Base-by-base conservation (phyloP, 2,888 invertebrate genomes). In the Spatulosminthurus flaviceps region DNA sequence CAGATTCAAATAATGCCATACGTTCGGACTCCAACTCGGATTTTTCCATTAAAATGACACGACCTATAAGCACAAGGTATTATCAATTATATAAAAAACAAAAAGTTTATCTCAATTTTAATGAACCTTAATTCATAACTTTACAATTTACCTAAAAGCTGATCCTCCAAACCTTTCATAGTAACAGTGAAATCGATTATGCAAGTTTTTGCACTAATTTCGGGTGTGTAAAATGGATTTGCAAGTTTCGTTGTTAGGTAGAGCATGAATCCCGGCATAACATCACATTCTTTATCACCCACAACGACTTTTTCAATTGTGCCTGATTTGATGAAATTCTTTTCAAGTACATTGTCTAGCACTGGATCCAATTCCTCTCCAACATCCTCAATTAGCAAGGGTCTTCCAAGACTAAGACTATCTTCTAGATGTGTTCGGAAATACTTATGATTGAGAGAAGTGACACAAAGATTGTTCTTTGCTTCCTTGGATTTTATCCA, bases 171-270 rank as follows among this genome's bases (percentile, higher is more conserved):
- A 13, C 98, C 97, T 86, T 94, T 92, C 94, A 96, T 96, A 1
- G 98, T 98, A 0, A 98, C 98, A 0, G 98, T 98, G 87, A 98
- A 98, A 87, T 98, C 97, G 85, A 98, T 97, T 78, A 98, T 96
- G 0, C 97, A 95, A 0, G 97, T 97, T 87, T 96, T 96, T 0
- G 98, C 97, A 86, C 96, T 95, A 83, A 98, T 93, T 89, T 98
- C 98, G 0, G 98, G 98, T 19, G 97, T 96, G 88, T 97, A 98
- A 0, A 96, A 93, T 0, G 98, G 98, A 89, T 98, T 98, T 0
- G 96, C 95, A 77, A 98, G 88, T 88, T 98, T 98, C 0, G 98
- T 98, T 0, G 98, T 98, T 73, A 98, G 94, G 87, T 97, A 98
- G 2, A 98, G 89, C 92, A 94, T 94, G 87, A 98, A 98, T 0